Conservation (phyloP, 2,888 invertebrate species). For the Nephrotoma guestfalica region DNA sequence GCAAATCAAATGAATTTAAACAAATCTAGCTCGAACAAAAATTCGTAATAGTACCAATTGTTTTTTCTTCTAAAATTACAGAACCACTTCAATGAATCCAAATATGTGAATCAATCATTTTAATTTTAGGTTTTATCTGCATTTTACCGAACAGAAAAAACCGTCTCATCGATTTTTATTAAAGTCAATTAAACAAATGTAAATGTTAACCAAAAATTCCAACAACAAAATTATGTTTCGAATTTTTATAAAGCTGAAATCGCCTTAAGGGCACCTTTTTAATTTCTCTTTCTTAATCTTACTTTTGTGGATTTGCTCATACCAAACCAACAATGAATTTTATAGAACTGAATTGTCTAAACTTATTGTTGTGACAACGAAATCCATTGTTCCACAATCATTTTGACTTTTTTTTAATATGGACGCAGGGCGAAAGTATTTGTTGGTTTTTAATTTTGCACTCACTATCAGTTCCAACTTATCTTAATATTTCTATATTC, state of each 20-base stretch:
- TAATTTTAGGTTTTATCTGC: not conserved
- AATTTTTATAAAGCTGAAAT: not conserved
- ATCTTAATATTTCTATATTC: not conserved
- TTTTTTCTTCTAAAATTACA: no score
- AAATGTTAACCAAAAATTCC: not conserved
- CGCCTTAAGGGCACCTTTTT: not conserved
- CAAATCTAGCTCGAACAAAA: no score
- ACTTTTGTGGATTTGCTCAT: not conserved
- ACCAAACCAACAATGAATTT: not conserved
- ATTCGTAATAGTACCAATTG: no score
- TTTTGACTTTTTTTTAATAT: not conserved
- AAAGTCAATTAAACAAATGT: not conserved
- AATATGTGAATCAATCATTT: not conserved
- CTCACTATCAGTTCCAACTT: not conserved
- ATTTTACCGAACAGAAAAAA: not conserved
- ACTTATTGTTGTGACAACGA: not conserved
- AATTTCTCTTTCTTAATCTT: not conserved
- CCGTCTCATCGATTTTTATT: not conserved
- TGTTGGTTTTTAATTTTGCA: not conserved
- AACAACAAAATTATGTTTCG: not conserved
- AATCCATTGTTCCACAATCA: not conserved
- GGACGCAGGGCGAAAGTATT: not conserved
- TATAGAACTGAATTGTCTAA: not conserved
- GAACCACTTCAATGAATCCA: no score
- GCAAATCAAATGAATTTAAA: no score